Percentiles rank a stretch among this genome's conserved stretches.
Conservation (phyloP, 2,113 vertebrate genomes). For the Colistium nudipinnis region DNA sequence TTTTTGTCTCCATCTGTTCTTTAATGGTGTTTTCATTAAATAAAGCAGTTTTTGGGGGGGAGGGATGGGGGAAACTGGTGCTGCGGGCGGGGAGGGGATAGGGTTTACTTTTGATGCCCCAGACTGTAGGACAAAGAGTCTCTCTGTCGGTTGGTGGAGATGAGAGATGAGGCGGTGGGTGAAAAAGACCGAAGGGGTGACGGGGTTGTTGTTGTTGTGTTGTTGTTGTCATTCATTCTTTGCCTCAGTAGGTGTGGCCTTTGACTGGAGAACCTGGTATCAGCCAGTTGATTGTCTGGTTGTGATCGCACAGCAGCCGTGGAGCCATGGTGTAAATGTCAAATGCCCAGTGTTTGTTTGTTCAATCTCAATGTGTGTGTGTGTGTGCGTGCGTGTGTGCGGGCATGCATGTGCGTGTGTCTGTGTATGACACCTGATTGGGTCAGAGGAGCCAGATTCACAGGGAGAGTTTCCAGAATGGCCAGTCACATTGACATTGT, state of each 20-base stretch:
- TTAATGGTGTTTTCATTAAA: constrained; percentile 80
- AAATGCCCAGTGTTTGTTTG: constrained; percentile 42
- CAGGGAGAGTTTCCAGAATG: constrained; percentile 8
- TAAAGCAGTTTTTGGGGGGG: constrained; percentile 61
- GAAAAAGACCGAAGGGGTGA: constrained; percentile 32
- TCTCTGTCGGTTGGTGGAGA: constrained; percentile 62
- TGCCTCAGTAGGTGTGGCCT: constrained; percentile 37
- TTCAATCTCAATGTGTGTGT: not conserved
- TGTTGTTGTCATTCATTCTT: not conserved
- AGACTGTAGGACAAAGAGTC: constrained; percentile 74
- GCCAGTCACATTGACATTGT: not conserved
- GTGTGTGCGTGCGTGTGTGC: not conserved
- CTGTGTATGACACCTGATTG: too few species aligned
- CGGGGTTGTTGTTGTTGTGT: constrained; percentile 18
- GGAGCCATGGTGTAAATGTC: constrained; percentile 56
- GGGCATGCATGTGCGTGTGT: not conserved
- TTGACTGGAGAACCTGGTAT: constrained; percentile 44
- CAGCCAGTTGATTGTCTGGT: constrained; percentile 39
- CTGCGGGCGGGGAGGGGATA: constrained; percentile 21
- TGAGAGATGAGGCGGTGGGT: constrained; percentile 35
- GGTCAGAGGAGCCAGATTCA: constrained; percentile 24
- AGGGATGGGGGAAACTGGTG: constrained; percentile 27
- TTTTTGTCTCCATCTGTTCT: constrained; percentile 73
- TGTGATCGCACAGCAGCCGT: not conserved
- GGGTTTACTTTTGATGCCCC: constrained; percentile 49